A percentile compares a stretch with the other conserved stretches of the same genome.
Conservation (phyloP, 2,113 vertebrate species). For the Hypomesus transpacificus region DNA sequence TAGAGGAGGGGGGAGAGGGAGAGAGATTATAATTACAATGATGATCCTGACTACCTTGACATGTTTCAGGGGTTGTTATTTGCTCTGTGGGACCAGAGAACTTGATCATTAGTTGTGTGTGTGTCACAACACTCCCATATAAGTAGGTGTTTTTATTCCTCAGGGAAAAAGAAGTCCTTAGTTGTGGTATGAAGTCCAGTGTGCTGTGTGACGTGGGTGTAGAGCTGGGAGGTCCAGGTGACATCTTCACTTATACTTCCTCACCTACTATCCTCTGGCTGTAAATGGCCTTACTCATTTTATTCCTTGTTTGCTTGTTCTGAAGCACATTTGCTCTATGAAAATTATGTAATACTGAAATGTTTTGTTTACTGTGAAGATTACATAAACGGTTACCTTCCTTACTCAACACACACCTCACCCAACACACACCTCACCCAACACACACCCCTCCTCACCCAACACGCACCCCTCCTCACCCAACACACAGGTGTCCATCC, state of each 20-base stretch:
- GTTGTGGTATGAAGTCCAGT: slow-evolving; percentile 28
- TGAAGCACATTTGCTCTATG: slow-evolving; percentile 3
- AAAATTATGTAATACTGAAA: slow-evolving; percentile 30
- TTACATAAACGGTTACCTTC: too few species aligned
- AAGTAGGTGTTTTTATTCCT: slow-evolving; percentile 62
- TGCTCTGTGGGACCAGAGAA: slow-evolving; percentile 51
- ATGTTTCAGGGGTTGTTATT: slow-evolving; percentile 39
- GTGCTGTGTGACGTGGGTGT: neutral
- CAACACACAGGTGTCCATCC: too few species aligned
- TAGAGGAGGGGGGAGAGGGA: neutral
- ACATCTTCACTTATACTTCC: slow-evolving; percentile 5
- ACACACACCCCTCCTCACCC: too few species aligned
- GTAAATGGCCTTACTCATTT: slow-evolving; percentile 50
- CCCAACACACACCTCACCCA: too few species aligned
- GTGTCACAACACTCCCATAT: slow-evolving; percentile 7
- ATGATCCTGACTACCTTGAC: slow-evolving; percentile 71
- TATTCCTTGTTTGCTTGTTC: slow-evolving; percentile 28
- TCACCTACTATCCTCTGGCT: slow-evolving; percentile 26
- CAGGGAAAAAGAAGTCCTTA: slow-evolving; percentile 61
- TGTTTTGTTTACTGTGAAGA: too few species aligned
- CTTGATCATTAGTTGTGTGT: slow-evolving; percentile 53
- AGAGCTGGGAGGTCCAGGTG: neutral
- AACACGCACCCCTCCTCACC: too few species aligned
- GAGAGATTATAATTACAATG: slow-evolving; percentile 1
- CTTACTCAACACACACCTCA: too few species aligned